Percentiles rank a stretch among this genome's conserved stretches.
phyloP scores from a whole-genome alignment of 2,797 vertebrate species.

The Pelodytes ibericus region DNA sequence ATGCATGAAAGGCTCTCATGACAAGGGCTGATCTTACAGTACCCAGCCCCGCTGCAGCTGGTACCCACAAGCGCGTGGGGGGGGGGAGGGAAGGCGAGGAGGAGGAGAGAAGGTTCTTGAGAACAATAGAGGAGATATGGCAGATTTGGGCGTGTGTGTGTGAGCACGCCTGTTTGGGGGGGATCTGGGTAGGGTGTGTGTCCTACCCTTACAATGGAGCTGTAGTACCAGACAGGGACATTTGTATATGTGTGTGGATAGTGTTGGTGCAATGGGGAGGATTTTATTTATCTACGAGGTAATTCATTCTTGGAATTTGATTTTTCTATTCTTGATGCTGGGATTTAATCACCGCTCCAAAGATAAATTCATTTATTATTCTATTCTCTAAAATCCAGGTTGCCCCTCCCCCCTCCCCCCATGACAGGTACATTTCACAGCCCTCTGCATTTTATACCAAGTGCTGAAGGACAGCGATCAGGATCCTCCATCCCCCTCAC shows the following conservation, averaged over 20 bases:
- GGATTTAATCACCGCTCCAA: too few relatives aligned
- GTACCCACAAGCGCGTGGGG: slow-evolving; percentile 43
- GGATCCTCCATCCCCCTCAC: neutral
- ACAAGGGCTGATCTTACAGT: slow-evolving; percentile 18
- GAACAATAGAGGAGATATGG: slow-evolving; percentile 55
- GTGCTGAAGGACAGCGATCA: neutral
- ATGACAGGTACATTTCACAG: too few relatives aligned
- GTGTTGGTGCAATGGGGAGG: too few relatives aligned
- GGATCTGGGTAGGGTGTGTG: neutral
- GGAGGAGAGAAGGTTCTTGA: slow-evolving; percentile 48
- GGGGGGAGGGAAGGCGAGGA: slow-evolving; percentile 16
- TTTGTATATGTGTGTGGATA: too few relatives aligned
- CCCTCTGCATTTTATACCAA: too few relatives aligned
- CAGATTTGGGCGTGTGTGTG: slow-evolving; percentile 36
- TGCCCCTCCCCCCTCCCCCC: too few relatives aligned
- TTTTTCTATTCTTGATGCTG: too few relatives aligned
- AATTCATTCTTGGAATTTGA: too few relatives aligned
- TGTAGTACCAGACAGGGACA: too few relatives aligned
- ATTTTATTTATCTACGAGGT: too few relatives aligned
- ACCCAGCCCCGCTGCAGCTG: slow-evolving; percentile 35
- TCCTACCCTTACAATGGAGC: neutral
- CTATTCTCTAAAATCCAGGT: too few relatives aligned
- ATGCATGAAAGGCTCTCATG: neutral
- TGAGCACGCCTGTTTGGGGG: slow-evolving; percentile 6
- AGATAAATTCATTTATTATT: too few relatives aligned